A percentile compares a stretch with the other conserved stretches of the same genome.
phyloP scores from a whole-genome alignment of 2,113 vertebrate genomes.

The Aleadryas rufinucha region DNA sequence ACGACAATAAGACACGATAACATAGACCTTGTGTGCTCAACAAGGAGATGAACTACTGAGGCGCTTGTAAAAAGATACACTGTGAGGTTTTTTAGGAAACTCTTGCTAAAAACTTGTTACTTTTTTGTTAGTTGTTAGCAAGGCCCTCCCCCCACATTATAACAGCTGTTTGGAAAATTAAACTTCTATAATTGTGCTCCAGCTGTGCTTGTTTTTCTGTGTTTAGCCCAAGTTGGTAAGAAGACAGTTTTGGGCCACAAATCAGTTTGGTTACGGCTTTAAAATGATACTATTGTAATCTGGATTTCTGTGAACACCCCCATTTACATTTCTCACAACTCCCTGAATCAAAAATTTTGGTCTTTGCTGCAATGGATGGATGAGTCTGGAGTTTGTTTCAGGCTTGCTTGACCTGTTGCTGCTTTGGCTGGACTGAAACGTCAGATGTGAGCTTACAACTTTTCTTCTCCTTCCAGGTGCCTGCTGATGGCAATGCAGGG shows the following conservation, averaged over 20 bases:
- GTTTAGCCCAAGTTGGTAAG: not conserved
- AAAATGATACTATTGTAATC: not conserved
- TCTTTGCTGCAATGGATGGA: not conserved
- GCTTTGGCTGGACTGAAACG: not conserved
- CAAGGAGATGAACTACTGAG: accelerated
- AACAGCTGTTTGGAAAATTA: not conserved
- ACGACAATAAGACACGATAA: not conserved
- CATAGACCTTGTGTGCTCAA: not conserved
- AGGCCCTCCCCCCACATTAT: accelerated
- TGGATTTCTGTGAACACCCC: not conserved
- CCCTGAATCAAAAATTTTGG: not conserved
- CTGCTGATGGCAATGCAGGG: constrained; percentile 89
- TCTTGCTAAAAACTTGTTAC: not conserved
- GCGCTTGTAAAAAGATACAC: not conserved
- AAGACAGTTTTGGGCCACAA: not conserved
- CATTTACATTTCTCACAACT: not conserved
- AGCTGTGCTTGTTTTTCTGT: accelerated
- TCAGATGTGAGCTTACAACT: not conserved
- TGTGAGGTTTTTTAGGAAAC: not conserved
- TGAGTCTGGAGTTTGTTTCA: not conserved
- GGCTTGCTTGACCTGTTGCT: not conserved
- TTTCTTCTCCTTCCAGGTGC: constrained; percentile 75
- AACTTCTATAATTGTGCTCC: accelerated
- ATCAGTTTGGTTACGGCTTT: not conserved
- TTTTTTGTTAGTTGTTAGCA: not conserved